Base-by-base conservation (phyloP, 2,888 invertebrate species). In the Phlogophora meticulosa region DNA sequence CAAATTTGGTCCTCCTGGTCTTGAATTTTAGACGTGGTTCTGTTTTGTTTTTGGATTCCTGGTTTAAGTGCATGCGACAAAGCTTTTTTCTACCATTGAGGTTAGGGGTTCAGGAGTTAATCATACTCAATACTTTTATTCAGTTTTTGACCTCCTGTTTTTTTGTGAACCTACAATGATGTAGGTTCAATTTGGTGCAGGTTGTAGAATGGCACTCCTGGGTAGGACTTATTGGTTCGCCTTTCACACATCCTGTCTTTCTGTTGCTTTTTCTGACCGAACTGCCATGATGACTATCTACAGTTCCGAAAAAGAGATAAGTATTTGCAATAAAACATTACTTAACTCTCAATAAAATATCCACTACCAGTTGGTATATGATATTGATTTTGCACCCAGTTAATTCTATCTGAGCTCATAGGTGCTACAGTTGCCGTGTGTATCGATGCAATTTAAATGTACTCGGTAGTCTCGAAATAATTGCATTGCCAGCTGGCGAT, bases 401-500 rank as follows among this genome's bases (percentile, higher is more conserved):
- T 40, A 57, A 57, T 52, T 40, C 48, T 36, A 76, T 49, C 22
- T 1, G 40, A 71, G 28, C 55, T 76, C 56, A 43, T 71, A 77
- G 72, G 57, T 40, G 17, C 20, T 22, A n/a, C 28, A 55, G 49
- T 53, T 22, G n/a, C 52, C 24, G 28, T 62, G 60, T 69, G 53
- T 62, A 49, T 49, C 56, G 28, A 74, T 58, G 22, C 78, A 75
- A 75, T 78, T 73, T 73, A 66, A 73, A 75, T 69, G 67, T 69
- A 59, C 52, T 40, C 4, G 43, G 56, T 43, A 70, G 52, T 45
- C 45, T 57, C 53, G 59, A 59, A 53, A 62, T 76, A 73, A 73
- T 76, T 73, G 72, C 77, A 55, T 73, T 62, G 34, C 45, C 28
- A 57, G 40, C 56, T n/a, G 52, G n/a, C 43, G 17, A 57, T 71